Evolutionary conservation across 2,113 vertebrate genomes (phyloP).

Genomic region (Psammodynastes pulverulentus): DNA sequence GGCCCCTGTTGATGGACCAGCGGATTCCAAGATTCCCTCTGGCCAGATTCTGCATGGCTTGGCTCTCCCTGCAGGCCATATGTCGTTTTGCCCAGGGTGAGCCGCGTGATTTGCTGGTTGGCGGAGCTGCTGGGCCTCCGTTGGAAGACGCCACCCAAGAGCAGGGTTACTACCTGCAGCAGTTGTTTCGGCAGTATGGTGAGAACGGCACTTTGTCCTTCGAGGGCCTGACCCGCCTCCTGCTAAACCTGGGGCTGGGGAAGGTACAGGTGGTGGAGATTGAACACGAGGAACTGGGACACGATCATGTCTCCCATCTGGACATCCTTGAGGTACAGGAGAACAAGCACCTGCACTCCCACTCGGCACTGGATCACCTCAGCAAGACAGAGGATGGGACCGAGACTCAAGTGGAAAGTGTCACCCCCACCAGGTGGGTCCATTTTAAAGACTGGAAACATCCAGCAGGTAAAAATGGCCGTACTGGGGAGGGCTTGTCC

Average conservation of each 20-base stretch:
- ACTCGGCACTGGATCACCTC: slow-evolving; percentile 52
- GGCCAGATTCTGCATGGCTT: not conserved
- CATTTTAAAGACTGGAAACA: not conserved
- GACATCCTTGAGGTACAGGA: slow-evolving; percentile 64
- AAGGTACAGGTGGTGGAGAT: slow-evolving; percentile 72
- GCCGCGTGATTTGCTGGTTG: not conserved
- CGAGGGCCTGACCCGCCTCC: slow-evolving; percentile 71
- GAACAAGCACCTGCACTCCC: slow-evolving; percentile 52
- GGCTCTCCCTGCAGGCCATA: not conserved
- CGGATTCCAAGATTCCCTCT: not conserved
- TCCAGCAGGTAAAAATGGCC: not conserved
- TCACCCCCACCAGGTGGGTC: slow-evolving; percentile 3
- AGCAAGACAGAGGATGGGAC: not conserved
- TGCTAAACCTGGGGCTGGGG: slow-evolving; percentile 80
- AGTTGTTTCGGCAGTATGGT: slow-evolving; percentile 78
- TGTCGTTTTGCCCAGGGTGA: not conserved
- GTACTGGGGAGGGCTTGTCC: not conserved
- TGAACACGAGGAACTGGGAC: slow-evolving; percentile 63
- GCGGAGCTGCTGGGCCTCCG: not conserved
- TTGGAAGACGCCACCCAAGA: slow-evolving; percentile 68
- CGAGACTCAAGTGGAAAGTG: not conserved
- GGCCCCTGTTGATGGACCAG: slow-evolving; percentile 10
- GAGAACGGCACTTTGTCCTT: slow-evolving; percentile 73
- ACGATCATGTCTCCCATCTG: slow-evolving; percentile 58
- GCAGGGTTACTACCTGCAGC: slow-evolving; percentile 76